Evolutionary conservation across 2,888 invertebrate species (phyloP), one percentile per base, ranked within the genome.

Genomic region (Bombylius major): DNA sequence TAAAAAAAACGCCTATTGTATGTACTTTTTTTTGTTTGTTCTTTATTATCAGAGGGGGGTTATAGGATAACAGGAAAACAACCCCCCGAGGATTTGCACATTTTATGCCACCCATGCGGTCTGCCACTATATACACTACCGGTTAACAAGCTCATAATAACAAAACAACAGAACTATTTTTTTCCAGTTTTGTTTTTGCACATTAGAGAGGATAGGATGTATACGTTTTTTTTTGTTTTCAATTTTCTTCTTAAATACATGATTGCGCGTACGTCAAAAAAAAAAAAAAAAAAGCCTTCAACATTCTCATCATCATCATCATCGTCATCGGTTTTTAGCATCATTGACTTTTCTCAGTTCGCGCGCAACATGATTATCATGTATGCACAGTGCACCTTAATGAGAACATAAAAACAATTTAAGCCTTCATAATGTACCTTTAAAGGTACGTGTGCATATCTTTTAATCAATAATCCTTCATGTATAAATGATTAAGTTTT

Each of bases 21-120:
- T 23, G 23, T 23, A 23, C 23, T 23, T 23, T 36, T 36, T 36
- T 36, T 36, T 36, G n/a, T 36, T 36, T 36, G 36, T 36, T 36
- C 9, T 36, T 36, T 9, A 8, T 6, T 11, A 42, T 42, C 39
- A 42, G 39, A 42, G 11, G 49, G 54, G 45, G 53, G 34, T 51
- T 51, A 31, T 55, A 11, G 39, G 47, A 50, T 39, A 51, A 44
- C 50, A 55, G 50, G 46, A 55, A 34, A 54, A 56, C 56, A 56
- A 54, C 51, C 53, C 59, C 59, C 59, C 56, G 53, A 56, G 39
- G 56, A 51, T 56, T 53, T 59, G 59, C 59, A 59, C 59, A 59
- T 59, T 59, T 59, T 42, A 52, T 55, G 59, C 59, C 59, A 59
- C 59, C 59, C 53, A 59, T 59, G 59, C 54, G 55, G 53, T 54